Conservation (phyloP, 1,140 invertebrate species). For the Eupeodes corollae region DNA sequence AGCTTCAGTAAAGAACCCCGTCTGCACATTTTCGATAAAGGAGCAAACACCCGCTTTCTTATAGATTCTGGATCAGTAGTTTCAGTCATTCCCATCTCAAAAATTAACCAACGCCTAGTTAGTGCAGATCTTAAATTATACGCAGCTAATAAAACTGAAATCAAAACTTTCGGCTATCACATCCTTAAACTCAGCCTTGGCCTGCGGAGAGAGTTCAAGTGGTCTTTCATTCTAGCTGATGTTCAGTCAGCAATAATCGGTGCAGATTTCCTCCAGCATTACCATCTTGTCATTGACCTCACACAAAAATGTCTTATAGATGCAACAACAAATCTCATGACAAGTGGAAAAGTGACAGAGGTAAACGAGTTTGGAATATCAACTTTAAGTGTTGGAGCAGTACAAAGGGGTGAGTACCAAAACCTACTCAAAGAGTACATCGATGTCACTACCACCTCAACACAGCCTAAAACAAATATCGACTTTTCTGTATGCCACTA, state of each 20-base stretch:
- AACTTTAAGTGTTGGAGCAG: background rate
- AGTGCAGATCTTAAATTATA: too few species aligned
- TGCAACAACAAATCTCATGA: conserved; percentile 4
- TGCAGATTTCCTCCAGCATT: conserved; percentile 31
- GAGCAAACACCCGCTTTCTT: too few species aligned
- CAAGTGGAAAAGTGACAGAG: conserved; percentile 2
- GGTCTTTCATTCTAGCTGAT: conserved; percentile 33
- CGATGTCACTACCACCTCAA: conserved; percentile 2
- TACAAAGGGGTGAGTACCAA: conserved; percentile 3
- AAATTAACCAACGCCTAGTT: too few species aligned
- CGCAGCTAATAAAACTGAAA: too few species aligned
- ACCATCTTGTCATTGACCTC: conserved; percentile 28
- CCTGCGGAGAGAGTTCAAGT: conserved; percentile 23
- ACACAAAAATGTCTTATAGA: conserved; percentile 20
- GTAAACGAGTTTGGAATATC: conserved; percentile 2
- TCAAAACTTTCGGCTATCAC: too few species aligned
- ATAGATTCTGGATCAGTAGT: too few species aligned
- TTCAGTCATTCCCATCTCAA: too few species aligned
- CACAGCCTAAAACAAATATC: background rate
- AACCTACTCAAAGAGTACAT: conserved; percentile 19
- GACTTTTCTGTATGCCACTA: conserved; percentile 8
- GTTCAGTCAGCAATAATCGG: conserved; percentile 19
- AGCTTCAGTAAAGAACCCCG: too few species aligned
- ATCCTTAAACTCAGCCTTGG: conserved; percentile 9
- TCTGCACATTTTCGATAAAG: too few species aligned